Evolutionary conservation across 2,797 vertebrate species (phyloP).

Genomic region (Triplophysa yarkandensis): DNA sequence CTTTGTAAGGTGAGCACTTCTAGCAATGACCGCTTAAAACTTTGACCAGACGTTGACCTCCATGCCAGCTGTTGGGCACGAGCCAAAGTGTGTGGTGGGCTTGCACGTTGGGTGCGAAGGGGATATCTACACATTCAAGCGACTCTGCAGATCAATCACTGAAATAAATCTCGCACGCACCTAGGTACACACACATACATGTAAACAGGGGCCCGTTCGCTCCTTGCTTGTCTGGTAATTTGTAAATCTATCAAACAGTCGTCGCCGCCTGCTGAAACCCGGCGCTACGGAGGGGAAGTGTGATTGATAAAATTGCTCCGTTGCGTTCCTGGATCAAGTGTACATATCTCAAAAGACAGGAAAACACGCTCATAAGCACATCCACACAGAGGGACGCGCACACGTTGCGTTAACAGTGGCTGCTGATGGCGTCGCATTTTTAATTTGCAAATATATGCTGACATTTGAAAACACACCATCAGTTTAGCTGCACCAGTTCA

Average conservation of each 20-base stretch:
- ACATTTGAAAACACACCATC: constrained; percentile 80
- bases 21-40: constrained; percentile 36
- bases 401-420: constrained; percentile 64
- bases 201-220: constrained; percentile 37
- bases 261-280: constrained; percentile 51
- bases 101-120: background rate
- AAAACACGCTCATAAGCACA: constrained; percentile 33
- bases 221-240: constrained; percentile 45
- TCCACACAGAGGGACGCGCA: constrained; percentile 31
- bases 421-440: constrained; percentile 73
- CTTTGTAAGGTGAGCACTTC: constrained; percentile 30
- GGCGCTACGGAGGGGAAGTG: constrained; percentile 35
- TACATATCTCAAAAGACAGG: constrained; percentile 33
- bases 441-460: constrained; percentile 85
- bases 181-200: constrained; percentile 49
- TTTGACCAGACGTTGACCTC: constrained; percentile 48
- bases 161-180: constrained; percentile 59
- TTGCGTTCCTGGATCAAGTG: constrained; percentile 28
- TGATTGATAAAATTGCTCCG: constrained; percentile 48
- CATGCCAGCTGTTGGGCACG: constrained; percentile 42
- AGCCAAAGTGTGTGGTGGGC: constrained; percentile 24
- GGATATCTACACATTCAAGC: constrained; percentile 12
- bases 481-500: constrained; percentile 75
- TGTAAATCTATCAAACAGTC: constrained; percentile 46
- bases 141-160: constrained; percentile 35